Conservation (phyloP, 1,140 invertebrate genomes). For the Panulirus ornatus region DNA sequence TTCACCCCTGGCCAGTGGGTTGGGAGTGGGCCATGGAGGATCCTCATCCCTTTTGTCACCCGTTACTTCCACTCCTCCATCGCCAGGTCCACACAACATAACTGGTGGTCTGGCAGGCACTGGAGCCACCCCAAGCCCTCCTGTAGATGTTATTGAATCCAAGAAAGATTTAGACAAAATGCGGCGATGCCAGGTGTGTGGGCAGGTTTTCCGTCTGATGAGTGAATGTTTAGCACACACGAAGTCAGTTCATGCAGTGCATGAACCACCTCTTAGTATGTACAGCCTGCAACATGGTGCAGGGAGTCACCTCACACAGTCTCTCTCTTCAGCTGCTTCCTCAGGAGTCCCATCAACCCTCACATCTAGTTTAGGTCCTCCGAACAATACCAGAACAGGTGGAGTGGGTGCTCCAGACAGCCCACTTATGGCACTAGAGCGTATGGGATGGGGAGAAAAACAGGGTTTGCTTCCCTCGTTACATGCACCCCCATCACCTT, state of each 20-base stretch:
- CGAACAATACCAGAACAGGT: constrained; percentile 67
- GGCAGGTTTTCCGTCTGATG: constrained; percentile 75
- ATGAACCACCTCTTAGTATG: constrained; percentile 74
- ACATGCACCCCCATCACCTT: constrained; percentile 73
- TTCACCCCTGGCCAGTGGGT: constrained; percentile 51
- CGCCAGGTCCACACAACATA: constrained; percentile 71
- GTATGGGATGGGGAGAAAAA: constrained; percentile 75
- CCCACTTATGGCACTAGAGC: constrained; percentile 74
- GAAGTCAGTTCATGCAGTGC: constrained; percentile 75
- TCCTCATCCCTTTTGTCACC: constrained; percentile 72
- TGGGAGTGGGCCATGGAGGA: constrained; percentile 60
- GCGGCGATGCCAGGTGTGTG: constrained; percentile 75
- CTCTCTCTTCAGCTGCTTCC: constrained; percentile 51
- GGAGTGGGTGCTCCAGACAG: constrained; percentile 73
- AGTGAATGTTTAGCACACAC: constrained; percentile 75
- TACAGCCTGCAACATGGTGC: constrained; percentile 72
- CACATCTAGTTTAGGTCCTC: constrained; percentile 48
- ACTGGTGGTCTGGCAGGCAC: constrained; percentile 62
- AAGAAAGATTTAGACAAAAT: constrained; percentile 75
- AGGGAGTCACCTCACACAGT: constrained; percentile 68
- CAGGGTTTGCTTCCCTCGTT: constrained; percentile 72
- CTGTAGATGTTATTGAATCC: constrained; percentile 69
- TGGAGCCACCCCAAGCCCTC: constrained; percentile 73
- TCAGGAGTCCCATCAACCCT: constrained; percentile 59
- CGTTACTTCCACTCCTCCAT: constrained; percentile 72